Conservation (phyloP, 2,113 vertebrate species). For the Colossoma macropomum region DNA sequence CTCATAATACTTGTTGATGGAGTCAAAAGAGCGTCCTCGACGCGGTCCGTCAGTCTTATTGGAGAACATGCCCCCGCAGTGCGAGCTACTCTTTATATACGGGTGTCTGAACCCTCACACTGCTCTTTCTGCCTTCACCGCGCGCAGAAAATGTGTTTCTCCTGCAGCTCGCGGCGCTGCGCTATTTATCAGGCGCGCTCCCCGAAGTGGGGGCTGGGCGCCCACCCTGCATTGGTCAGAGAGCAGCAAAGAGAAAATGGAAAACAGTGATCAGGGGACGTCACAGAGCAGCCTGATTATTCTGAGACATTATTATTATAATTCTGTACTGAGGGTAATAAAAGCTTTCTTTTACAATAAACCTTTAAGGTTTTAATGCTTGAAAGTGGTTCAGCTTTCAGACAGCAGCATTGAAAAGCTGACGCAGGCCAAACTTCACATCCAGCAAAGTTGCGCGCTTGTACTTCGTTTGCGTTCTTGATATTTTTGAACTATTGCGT, state of each 20-base stretch:
- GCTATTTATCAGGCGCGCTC: conserved; percentile 36
- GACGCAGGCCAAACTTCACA: too few relatives aligned
- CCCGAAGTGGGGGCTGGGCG: conserved; percentile 17
- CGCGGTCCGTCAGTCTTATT: conserved; percentile 62
- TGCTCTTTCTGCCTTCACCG: neutral
- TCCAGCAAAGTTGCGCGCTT: too few relatives aligned
- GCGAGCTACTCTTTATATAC: neutral
- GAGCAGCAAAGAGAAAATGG: neutral
- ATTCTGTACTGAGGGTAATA: neutral
- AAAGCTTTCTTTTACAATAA: too few relatives aligned
- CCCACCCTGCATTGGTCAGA: neutral
- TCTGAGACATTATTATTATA: neutral
- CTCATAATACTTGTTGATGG: conserved; percentile 64
- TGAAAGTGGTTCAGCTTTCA: too few relatives aligned
- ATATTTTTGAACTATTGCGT: too few relatives aligned
- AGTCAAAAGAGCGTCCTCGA: conserved; percentile 73
- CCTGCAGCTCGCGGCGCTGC: neutral
- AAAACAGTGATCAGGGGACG: neutral
- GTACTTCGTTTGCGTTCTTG: too few relatives aligned
- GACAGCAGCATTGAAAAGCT: too few relatives aligned
- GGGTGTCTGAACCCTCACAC: neutral
- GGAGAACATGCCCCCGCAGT: conserved; percentile 62
- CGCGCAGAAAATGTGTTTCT: neutral
- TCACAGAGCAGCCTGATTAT: neutral
- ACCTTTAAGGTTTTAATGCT: too few relatives aligned